A percentile compares a stretch with the other conserved stretches of the same genome.
These are phyloP conservation scores for Mastomys natalensis DNA, from an alignment of 2,113 vertebrate genomes.

Conservation along the genomic window DNA sequence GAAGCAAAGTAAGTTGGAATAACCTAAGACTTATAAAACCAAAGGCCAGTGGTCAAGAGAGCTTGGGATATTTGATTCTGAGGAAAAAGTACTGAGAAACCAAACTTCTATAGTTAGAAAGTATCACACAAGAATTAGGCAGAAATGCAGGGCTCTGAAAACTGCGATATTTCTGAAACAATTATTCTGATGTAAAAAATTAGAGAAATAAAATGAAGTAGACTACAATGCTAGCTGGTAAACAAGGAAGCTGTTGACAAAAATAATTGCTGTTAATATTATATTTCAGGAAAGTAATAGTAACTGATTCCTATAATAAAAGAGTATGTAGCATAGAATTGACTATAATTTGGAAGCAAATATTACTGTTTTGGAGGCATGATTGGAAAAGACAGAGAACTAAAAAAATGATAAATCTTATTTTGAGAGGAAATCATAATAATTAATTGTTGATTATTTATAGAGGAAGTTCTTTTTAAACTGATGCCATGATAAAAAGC, in stretches of 20 bases:
- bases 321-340: background rate
- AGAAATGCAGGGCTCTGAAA: background rate
- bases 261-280: background rate
- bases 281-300: background rate
- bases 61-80: background rate
- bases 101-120: conserved; percentile 31
- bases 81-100: background rate
- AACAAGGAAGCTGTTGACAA: conserved; percentile 11
- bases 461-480: background rate
- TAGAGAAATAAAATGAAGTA: conserved; percentile 21
- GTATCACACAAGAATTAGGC: background rate
- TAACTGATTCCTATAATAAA: background rate
- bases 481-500: background rate
- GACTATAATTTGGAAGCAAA: background rate
- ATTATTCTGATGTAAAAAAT: conserved; percentile 18
- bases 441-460: background rate
- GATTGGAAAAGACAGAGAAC: conserved; percentile 16
- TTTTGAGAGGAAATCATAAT: background rate
- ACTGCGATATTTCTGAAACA: conserved; percentile 36
- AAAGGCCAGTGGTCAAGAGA: background rate
- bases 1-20: background rate
- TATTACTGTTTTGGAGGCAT: background rate
- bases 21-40: background rate
- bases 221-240: background rate
- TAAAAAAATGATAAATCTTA: background rate